phyloP scores from a whole-genome alignment of 2,888 invertebrate genomes.

The Parnassius mnemosyne region DNA sequence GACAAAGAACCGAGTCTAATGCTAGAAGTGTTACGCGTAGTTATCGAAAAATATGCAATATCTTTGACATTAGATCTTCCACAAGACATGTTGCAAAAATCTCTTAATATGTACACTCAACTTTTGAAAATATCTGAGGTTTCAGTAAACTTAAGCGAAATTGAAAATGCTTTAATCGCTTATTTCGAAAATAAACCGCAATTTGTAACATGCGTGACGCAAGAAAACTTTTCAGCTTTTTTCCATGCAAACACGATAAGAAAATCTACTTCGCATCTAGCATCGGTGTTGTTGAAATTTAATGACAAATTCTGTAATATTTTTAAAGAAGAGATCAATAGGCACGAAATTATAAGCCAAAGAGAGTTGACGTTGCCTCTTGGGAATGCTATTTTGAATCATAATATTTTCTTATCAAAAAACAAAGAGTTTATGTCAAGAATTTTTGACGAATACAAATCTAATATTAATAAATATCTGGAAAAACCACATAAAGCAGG shows the following conservation, averaged over 20 bases:
- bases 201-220: slow-evolving; percentile 69
- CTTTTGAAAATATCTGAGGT: slow-evolving; percentile 62
- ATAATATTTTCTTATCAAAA: slow-evolving; percentile 61
- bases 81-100: slow-evolving; percentile 56
- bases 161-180: slow-evolving; percentile 77
- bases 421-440: slow-evolving; percentile 69
- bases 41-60: slow-evolving; percentile 70
- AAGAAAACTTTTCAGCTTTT: slow-evolving; percentile 77
- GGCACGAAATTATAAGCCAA: slow-evolving; percentile 73
- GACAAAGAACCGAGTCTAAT: slow-evolving; percentile 76
- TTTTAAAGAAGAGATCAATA: slow-evolving; percentile 68
- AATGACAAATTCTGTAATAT: slow-evolving; percentile 68
- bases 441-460: slow-evolving; percentile 81
- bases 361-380: slow-evolving; percentile 84
- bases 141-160: slow-evolving; percentile 67
- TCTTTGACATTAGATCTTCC: slow-evolving; percentile 51
- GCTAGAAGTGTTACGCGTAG: slow-evolving; percentile 68
- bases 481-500: slow-evolving; percentile 86
- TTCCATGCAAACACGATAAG: slow-evolving; percentile 73
- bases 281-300: slow-evolving; percentile 79
- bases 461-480: slow-evolving; percentile 82
- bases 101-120: slow-evolving; percentile 64
- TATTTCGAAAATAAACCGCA: slow-evolving; percentile 84
- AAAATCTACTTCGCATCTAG: slow-evolving; percentile 80
- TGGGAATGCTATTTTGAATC: slow-evolving; percentile 68